A percentile compares a stretch with the other conserved stretches of the same genome.
phyloP scores from a whole-genome alignment of 2,888 invertebrate species.

The Dione juno region DNA sequence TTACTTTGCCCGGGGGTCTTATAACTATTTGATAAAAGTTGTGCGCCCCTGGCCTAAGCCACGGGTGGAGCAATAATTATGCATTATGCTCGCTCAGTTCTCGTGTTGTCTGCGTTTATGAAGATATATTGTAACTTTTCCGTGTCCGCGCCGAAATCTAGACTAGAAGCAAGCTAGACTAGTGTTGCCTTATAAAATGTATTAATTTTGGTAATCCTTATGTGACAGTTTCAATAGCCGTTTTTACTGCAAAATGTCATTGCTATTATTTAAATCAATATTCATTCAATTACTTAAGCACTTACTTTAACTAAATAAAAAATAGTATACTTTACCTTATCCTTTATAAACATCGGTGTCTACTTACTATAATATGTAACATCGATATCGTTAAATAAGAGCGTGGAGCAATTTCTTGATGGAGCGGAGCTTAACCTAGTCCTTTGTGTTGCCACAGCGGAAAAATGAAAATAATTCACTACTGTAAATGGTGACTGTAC shows the following conservation, averaged over 20 bases:
- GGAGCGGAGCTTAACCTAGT: not conserved
- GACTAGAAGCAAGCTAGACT: slow-evolving; percentile 26
- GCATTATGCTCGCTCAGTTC: slow-evolving; percentile 56
- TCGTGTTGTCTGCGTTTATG: slow-evolving; percentile 63
- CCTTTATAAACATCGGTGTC: no score
- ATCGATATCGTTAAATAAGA: no score
- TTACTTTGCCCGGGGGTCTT: slow-evolving; percentile 47
- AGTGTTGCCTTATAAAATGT: slow-evolving; percentile 40
- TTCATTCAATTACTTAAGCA: no score
- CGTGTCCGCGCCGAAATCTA: slow-evolving; percentile 51
- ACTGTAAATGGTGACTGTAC: no score
- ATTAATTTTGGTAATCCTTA: slow-evolving; percentile 27
- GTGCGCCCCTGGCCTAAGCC: slow-evolving; percentile 49
- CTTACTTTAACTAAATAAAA: no score
- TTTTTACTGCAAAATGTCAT: not conserved
- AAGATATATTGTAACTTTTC: slow-evolving; percentile 63
- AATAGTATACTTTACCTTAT: no score
- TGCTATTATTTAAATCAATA: not conserved
- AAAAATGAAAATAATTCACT: no score
- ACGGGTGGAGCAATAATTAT: slow-evolving; percentile 61
- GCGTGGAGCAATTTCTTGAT: no score
- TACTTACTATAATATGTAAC: no score
- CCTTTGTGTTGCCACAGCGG: not conserved
- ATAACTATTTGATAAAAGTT: slow-evolving; percentile 55
- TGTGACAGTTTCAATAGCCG: not conserved